A percentile compares a stretch with the other conserved stretches of the same genome.
These are phyloP conservation scores for Scaptodrosophila latifasciaeformis DNA, from an alignment of 2,888 invertebrate species.

Conservation along the genomic window DNA sequence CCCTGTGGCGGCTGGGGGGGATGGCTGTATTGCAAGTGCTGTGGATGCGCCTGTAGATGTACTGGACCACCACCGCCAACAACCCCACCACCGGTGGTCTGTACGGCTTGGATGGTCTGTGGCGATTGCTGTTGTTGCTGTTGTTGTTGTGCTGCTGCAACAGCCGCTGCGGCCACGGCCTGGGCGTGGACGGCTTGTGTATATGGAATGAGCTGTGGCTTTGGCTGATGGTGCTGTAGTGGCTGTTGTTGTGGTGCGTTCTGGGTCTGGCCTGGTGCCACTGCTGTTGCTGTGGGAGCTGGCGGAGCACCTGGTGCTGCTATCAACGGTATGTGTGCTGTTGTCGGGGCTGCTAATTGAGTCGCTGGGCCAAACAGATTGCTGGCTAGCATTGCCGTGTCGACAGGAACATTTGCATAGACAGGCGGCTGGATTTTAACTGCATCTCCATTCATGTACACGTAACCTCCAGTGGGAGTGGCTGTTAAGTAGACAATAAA, in stretches of 20 bases:
- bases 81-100: constrained; percentile 31
- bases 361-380: constrained; percentile 72
- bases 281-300: constrained; percentile 42
- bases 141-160: constrained; percentile 47
- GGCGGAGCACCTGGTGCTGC: constrained; percentile 52
- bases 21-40: constrained; percentile 54
- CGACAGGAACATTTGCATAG: constrained; percentile 81
- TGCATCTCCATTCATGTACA: constrained; percentile 90
- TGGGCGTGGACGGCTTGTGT: constrained; percentile 47
- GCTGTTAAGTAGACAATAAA: constrained; percentile 1
- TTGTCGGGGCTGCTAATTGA: constrained; percentile 69
- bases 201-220: constrained; percentile 43
- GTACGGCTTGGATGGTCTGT: constrained; percentile 54
- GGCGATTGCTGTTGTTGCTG: constrained; percentile 34
- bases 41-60: constrained; percentile 38
- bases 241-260: constrained; percentile 35
- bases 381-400: constrained; percentile 77
- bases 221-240: constrained; percentile 38
- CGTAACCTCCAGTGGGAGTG: constrained; percentile 77
- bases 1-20: constrained; percentile 44
- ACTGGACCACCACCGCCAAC: constrained; percentile 26
- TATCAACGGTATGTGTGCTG: constrained; percentile 71
- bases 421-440: constrained; percentile 81
- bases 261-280: constrained; percentile 33
- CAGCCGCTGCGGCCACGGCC: constrained; percentile 43